Percentiles rank a stretch among this genome's conserved stretches.
phyloP scores from a whole-genome alignment of 2,888 invertebrate genomes.

The Pristionchus japonicus region DNA sequence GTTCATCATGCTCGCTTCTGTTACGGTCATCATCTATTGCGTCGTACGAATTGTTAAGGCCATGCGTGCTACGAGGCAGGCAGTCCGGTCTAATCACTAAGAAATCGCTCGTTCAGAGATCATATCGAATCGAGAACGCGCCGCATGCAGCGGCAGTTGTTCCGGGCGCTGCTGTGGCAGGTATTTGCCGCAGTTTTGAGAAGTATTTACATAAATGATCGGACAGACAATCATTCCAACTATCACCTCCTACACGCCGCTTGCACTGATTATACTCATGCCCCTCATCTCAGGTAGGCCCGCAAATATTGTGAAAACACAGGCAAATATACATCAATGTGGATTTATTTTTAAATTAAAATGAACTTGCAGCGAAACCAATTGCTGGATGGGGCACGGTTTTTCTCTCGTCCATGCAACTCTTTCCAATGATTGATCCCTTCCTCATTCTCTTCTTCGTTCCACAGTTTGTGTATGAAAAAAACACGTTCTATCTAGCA shows the following conservation, averaged over 20 bases:
- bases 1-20: neutral
- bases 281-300: neutral
- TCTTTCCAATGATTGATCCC: no score
- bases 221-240: neutral
- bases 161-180: neutral
- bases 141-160: neutral
- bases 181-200: neutral
- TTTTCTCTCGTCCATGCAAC: no score
- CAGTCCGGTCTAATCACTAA: neutral
- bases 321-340: no score
- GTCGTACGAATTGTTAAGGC: neutral
- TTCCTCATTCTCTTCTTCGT: no score
- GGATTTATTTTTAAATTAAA: no score
- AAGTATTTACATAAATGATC: neutral
- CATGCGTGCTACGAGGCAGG: neutral
- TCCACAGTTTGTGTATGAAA: no score
- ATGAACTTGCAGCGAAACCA: no score
- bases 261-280: neutral
- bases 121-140: neutral
- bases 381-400: no score
- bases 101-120: neutral
- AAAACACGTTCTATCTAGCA: no score
- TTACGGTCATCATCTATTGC: neutral
- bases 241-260: neutral
- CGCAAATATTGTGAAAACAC: neutral